These are phyloP conservation scores for Mesocentrotus franciscanus DNA, from an alignment of 53 echinoderm and acorn worm species.

Conservation along the genomic window DNA sequence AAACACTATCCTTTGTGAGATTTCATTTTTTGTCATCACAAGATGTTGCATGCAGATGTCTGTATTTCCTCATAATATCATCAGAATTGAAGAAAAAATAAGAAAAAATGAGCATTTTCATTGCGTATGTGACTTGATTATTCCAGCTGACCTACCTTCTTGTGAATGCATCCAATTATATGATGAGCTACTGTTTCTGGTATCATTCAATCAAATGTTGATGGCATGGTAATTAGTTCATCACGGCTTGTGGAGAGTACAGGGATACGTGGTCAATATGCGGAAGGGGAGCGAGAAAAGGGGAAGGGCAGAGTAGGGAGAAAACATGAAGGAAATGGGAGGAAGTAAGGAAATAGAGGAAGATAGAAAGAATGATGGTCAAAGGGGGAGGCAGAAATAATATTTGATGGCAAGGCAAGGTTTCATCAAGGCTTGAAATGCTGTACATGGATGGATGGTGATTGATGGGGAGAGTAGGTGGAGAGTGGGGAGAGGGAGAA, in stretches of 20 bases:
- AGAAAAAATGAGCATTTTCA: background rate
- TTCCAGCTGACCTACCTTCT: conserved; percentile 12
- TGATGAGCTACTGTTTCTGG: background rate
- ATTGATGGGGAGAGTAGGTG: background rate
- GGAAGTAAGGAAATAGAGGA: background rate
- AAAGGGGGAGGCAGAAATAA: background rate
- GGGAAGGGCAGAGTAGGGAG: background rate
- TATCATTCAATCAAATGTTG: background rate
- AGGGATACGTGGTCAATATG: background rate
- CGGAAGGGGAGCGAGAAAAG: background rate
- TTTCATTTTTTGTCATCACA: background rate
- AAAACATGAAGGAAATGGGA: background rate
- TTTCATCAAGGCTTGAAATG: background rate
- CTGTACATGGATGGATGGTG: background rate
- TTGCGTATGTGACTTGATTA: background rate
- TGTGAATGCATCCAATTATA: background rate
- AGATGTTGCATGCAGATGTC: background rate
- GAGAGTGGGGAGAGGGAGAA: background rate
- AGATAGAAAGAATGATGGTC: background rate
- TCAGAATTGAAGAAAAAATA: background rate
- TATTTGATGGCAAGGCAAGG: background rate
- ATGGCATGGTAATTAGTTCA: background rate
- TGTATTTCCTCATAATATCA: background rate
- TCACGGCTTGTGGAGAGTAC: background rate
- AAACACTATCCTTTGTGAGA: too few species aligned